Base-by-base conservation (phyloP, 37 sponge, comb jelly and placozoan genomes). In the Haliclona indistincta region DNA sequence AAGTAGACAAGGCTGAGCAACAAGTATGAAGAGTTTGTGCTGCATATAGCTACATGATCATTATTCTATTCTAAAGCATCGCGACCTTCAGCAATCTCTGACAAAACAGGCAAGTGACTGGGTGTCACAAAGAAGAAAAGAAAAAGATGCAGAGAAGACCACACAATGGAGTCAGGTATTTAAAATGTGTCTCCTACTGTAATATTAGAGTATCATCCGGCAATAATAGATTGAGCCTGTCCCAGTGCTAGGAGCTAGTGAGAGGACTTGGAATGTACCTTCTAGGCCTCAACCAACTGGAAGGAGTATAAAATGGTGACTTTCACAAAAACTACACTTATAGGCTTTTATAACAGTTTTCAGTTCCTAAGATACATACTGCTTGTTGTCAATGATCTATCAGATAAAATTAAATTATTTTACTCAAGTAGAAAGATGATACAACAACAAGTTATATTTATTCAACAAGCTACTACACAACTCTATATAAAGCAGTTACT, bases 71-170 rank as follows among this genome's bases (percentile, higher is more conserved):
- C 1, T 73, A 15, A 23, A 91, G 89, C 81, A 93, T 64, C 75
- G 70, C 38, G 82, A 85, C 28, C 68, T 93, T 64, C 77, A 93
- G 70, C 40, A 56, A 39, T 88, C 89, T 7, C 71, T 93, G n/a
- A 67, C 86, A 3, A 67, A 52, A 23, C 94, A 93, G 38, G 89
- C 94, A 26, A 43, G 66, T 4, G 94, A 93, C 52, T 93, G 94
- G 94, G 72, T 93, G 25, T 34, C 74, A 37, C 71, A 75, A 2
- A 93, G 81, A 64, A 39, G 43, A 17, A 43, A 20, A 3, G 79
- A 73, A 30, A n/a, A 64, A 47, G 58, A 81, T 36, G 37, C 52
- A 2, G 83, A 84, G 30, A 80, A 73, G 38, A 43, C 74, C 7
- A 0, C 58, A 13, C 80, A 51, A 40, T 81, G 81, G 79, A 79